Evolutionary conservation across 2,113 vertebrate genomes (phyloP).

Genomic region (Stomatorhinus ivindoensis): DNA sequence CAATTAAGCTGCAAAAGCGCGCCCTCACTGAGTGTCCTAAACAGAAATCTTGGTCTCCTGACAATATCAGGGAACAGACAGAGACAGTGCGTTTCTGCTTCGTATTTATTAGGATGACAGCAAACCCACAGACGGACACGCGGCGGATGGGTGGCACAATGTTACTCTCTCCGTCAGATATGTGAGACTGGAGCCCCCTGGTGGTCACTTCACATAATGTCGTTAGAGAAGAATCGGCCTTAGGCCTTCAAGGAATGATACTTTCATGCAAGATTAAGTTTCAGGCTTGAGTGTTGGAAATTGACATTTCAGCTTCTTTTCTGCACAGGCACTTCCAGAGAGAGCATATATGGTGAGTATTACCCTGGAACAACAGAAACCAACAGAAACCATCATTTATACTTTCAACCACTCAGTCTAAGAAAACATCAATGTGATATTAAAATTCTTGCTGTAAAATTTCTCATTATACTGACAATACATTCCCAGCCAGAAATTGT

Average conservation of each 20-base stretch:
- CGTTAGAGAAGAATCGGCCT: not conserved
- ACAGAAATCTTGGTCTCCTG: not conserved
- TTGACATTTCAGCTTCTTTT: not conserved
- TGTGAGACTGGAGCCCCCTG: slow-evolving; percentile 46
- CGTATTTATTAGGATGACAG: slow-evolving; percentile 41
- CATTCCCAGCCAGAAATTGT: not conserved
- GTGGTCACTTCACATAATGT: not conserved
- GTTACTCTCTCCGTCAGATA: slow-evolving; percentile 51
- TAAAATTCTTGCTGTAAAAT: not conserved
- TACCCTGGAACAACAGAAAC: slow-evolving; percentile 17
- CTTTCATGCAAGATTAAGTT: slow-evolving; percentile 1
- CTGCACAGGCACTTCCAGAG: not conserved
- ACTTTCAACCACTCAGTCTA: not conserved
- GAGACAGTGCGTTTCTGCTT: slow-evolving; percentile 26
- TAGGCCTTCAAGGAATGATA: not conserved
- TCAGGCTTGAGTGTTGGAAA: slow-evolving; percentile 24
- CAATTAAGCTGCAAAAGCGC: not conserved
- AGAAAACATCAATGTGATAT: not conserved
- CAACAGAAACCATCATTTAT: not conserved
- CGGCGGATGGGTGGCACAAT: slow-evolving; percentile 31
- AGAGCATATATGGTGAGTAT: slow-evolving; percentile 13
- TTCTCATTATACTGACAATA: not conserved
- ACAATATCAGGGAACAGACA: not conserved
- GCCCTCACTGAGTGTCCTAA: not conserved
- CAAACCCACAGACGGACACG: slow-evolving; percentile 27